phyloP scores from a whole-genome alignment of 2,797 vertebrate species.

The Loriculus beryllinus region DNA sequence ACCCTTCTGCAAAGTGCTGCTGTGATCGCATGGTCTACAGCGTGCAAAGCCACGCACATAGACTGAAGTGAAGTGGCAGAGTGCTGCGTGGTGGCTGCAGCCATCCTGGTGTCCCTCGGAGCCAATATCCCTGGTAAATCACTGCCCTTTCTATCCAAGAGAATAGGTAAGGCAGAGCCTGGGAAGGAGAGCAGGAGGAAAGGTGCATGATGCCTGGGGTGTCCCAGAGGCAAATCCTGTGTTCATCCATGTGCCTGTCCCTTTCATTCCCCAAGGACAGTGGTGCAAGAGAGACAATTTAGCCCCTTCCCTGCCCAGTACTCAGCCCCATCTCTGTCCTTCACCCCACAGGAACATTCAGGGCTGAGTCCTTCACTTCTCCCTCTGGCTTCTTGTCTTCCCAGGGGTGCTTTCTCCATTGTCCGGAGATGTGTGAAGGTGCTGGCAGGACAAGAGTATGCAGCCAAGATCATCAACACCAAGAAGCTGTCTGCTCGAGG shows the following conservation, averaged over 20 bases:
- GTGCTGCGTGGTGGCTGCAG: background rate
- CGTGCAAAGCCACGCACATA: rapidly evolving
- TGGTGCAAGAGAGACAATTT: rapidly evolving
- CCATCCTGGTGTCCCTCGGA: background rate
- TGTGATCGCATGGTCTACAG: background rate
- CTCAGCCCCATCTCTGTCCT: background rate
- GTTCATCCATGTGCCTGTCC: background rate
- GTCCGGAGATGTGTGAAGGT: constrained; percentile 96
- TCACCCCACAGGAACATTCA: rapidly evolving
- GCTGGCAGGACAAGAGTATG: constrained; percentile 93
- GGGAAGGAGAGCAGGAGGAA: background rate
- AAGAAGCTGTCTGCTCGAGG: constrained; percentile 96
- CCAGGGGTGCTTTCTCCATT: constrained; percentile 96
- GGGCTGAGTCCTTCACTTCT: background rate
- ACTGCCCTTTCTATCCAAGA: background rate
- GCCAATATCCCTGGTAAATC: rapidly evolving
- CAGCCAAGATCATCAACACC: constrained; percentile 98
- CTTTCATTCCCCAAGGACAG: background rate
- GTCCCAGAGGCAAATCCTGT: background rate
- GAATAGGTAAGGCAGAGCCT: background rate
- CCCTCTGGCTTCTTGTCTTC: background rate
- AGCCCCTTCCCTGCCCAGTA: background rate
- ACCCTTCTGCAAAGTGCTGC: background rate
- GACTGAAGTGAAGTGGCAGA: background rate
- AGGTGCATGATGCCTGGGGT: rapidly evolving